Percentiles rank a stretch among this genome's conserved stretches.
Conservation (phyloP, 2,113 vertebrate species). For the Ariopsis seemanni region DNA sequence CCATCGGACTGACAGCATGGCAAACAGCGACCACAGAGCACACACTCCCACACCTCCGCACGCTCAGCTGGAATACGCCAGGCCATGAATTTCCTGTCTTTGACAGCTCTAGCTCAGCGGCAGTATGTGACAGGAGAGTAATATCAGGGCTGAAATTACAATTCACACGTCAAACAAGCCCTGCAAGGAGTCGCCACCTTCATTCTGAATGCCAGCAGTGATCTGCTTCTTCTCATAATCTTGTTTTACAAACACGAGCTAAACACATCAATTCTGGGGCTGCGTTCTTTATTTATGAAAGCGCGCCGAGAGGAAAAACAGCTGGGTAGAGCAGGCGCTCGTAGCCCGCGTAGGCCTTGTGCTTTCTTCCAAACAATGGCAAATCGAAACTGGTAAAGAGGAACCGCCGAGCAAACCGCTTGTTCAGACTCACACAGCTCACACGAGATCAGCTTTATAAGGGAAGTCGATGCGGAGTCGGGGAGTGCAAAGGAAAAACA, state of each 20-base stretch:
- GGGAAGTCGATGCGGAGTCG: background rate
- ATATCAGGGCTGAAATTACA: slow-evolving; percentile 35
- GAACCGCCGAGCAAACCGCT: slow-evolving; percentile 27
- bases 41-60: slow-evolving; percentile 32
- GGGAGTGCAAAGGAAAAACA: slow-evolving; percentile 43
- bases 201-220: slow-evolving; percentile 7
- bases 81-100: slow-evolving; percentile 15
- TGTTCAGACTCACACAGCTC: slow-evolving; percentile 7
- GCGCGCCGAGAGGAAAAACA: slow-evolving; percentile 37
- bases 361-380: slow-evolving; percentile 25
- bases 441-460: background rate
- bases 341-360: background rate
- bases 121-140: slow-evolving; percentile 20
- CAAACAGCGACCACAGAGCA: slow-evolving; percentile 23
- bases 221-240: slow-evolving; percentile 13
- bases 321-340: slow-evolving; percentile 12
- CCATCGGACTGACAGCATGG: slow-evolving; percentile 35
- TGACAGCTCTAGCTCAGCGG: slow-evolving; percentile 29
- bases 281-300: slow-evolving; percentile 21
- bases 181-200: slow-evolving; percentile 15
- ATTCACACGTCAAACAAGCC: slow-evolving; percentile 18
- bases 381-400: slow-evolving; percentile 17
- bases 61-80: slow-evolving; percentile 32
- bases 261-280: background rate
- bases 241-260: slow-evolving; percentile 20